Evolutionary conservation across 2,113 vertebrate genomes (phyloP), one percentile per base, ranked within the genome.

Genomic region (Myanophis thanlyinensis): DNA sequence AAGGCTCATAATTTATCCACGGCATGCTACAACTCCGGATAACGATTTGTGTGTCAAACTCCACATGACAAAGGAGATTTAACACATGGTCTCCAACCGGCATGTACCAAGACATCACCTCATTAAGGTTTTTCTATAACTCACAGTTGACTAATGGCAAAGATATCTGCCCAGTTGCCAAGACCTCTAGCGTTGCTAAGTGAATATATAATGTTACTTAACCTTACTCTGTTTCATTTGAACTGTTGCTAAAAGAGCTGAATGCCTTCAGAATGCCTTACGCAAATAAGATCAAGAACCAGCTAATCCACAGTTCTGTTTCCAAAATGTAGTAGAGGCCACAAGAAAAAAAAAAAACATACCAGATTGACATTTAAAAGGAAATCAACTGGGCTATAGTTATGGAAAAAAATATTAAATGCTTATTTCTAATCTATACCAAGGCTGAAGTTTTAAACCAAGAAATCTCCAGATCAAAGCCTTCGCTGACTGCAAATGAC

Each of bases 121-220:
- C 87, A 5, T 47, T 86, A n/a, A 49, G 54, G 54, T 90, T 93
- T 95, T 93, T 93, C 95, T 94, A 10, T 93, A 94, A 95, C 89
- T 86, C 80, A 62, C 92, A 94, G 49, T 93, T 94, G 92, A 94
- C 53, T 93, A 89, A 89, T 89, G 92, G 92, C 95, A 93, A 94
- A 95, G 96, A 95, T 48, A 47, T 85, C 93, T 93, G 87, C 95
- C 93, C 95, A 88, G 2, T 62, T 95, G 95, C 94, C 96, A 97
- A 96, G 94, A 22, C 86, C 51, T 0, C 90, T 88, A 86, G 73
- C 88, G n/a, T 23, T 48, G 92, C 52, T 92, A 95, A 93, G 93
- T 87, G 62, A 95, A 93, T 0, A 0, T 44, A 94, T 90, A 94
- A 54, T 93, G 15, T 94, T 0, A 0, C 35, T 93, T 90, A 94